Conservation (phyloP, 2,888 invertebrate genomes). For the Coenonympha arcania region DNA sequence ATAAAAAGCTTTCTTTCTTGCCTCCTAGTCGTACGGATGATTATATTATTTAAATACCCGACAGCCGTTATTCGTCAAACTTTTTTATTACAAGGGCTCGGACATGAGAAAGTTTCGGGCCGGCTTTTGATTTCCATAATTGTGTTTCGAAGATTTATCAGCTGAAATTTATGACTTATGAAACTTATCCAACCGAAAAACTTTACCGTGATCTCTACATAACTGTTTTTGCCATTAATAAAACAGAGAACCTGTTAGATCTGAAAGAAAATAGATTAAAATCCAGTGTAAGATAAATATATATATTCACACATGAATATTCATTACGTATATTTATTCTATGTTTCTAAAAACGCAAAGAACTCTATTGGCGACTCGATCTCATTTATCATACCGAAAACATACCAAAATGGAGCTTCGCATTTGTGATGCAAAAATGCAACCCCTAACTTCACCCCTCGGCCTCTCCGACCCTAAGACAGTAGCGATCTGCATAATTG, state of each 20-base stretch:
- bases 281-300: neutral
- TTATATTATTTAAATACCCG: constrained; percentile 68
- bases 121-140: constrained; percentile 24
- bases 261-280: constrained; percentile 5
- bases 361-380: constrained; percentile 4
- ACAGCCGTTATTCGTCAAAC: constrained; percentile 66
- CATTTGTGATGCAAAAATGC: constrained; percentile 38
- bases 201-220: neutral
- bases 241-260: neutral
- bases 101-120: constrained; percentile 59
- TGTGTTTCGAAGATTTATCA: constrained; percentile 14
- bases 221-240: neutral
- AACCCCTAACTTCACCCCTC: constrained; percentile 36
- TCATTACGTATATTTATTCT: neutral
- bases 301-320: constrained; percentile 17
- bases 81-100: constrained; percentile 49
- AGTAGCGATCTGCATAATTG: constrained; percentile 54
- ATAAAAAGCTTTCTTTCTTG: constrained; percentile 59
- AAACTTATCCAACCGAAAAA: neutral
- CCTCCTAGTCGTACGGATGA: constrained; percentile 50
- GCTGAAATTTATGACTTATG: constrained; percentile 9
- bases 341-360: neutral
- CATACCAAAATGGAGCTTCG: constrained; percentile 21
- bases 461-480: constrained; percentile 33
- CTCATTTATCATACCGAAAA: constrained; percentile 21